phyloP scores from a whole-genome alignment of 2,888 invertebrate genomes.

The Chironomus riparius region DNA sequence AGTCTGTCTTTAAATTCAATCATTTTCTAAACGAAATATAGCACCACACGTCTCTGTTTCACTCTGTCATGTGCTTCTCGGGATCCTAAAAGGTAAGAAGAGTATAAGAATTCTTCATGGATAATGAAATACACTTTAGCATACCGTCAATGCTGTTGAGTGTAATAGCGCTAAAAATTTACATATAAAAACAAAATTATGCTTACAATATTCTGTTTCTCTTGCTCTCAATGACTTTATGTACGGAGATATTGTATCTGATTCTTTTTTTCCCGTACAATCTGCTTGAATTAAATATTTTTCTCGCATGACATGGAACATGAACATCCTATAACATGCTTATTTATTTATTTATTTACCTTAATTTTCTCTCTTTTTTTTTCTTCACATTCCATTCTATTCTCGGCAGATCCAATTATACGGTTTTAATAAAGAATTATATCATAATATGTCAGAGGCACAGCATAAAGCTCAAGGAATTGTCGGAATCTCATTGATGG shows the following conservation, averaged over 20 bases:
- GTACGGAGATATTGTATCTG: background rate
- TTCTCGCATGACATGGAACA: background rate
- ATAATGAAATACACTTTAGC: background rate
- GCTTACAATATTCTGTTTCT: conserved; percentile 10
- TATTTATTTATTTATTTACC: conserved; percentile 10
- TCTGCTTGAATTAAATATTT: too few species aligned
- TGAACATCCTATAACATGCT: background rate
- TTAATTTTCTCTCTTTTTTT: background rate
- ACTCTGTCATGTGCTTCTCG: background rate
- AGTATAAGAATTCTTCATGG: background rate
- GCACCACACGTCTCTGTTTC: too few species aligned
- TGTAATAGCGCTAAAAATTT: conserved; percentile 14
- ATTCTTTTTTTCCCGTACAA: too few species aligned
- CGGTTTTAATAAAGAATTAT: conserved; percentile 93
- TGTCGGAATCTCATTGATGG: conserved; percentile 88
- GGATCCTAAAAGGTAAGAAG: background rate
- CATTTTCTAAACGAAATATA: too few species aligned
- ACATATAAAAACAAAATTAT: conserved; percentile 28
- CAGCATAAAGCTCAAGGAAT: conserved; percentile 95
- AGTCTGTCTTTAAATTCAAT: too few species aligned
- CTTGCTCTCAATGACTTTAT: background rate
- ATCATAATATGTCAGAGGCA: conserved; percentile 93
- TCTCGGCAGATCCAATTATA: conserved; percentile 82
- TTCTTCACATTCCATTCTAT: conserved; percentile 8
- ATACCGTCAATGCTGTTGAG: background rate